Percentiles rank a stretch among this genome's conserved stretches.
Conservation (phyloP, 2,888 invertebrate genomes). For the Leptopilina syphax region DNA sequence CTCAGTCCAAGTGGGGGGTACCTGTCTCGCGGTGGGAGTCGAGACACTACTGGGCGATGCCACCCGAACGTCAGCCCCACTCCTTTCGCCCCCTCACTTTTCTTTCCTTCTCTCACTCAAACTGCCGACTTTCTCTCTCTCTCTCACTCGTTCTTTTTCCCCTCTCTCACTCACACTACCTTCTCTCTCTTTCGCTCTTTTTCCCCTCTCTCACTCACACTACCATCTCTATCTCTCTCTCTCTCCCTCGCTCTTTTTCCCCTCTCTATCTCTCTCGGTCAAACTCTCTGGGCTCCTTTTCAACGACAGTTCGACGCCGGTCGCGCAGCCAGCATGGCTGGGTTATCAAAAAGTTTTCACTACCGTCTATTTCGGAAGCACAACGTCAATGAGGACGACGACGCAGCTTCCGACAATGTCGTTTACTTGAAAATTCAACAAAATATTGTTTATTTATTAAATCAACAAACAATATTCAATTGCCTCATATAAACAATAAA, state of each 20-base stretch:
- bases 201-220: constrained; percentile 46
- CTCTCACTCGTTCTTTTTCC: too few relatives aligned
- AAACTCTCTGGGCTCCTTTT: constrained; percentile 45
- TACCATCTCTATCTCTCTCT: too few relatives aligned
- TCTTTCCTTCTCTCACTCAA: constrained; percentile 39
- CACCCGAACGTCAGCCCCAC: constrained; percentile 64
- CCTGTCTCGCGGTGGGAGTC: constrained; percentile 45
- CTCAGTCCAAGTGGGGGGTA: not conserved
- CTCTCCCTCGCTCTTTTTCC: constrained; percentile 55
- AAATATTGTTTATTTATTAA: too few relatives aligned
- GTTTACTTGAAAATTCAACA: constrained; percentile 31
- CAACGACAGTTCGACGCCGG: constrained; percentile 72
- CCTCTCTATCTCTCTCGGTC: too few relatives aligned
- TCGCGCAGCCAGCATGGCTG: constrained; percentile 72
- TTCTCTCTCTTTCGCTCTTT: too few relatives aligned
- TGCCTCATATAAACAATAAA: too few relatives aligned
- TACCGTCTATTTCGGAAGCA: constrained; percentile 13
- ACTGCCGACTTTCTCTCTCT: constrained; percentile 61
- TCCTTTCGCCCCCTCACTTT: constrained; percentile 43
- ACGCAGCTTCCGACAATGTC: constrained; percentile 44
- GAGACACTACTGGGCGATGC: constrained; percentile 60
- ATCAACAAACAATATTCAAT: too few relatives aligned
- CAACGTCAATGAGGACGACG: constrained; percentile 46
- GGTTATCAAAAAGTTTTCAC: constrained; percentile 59
- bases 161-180: constrained; percentile 54